Conservation (phyloP, 2,113 vertebrate species). For the Noturus placidus region DNA sequence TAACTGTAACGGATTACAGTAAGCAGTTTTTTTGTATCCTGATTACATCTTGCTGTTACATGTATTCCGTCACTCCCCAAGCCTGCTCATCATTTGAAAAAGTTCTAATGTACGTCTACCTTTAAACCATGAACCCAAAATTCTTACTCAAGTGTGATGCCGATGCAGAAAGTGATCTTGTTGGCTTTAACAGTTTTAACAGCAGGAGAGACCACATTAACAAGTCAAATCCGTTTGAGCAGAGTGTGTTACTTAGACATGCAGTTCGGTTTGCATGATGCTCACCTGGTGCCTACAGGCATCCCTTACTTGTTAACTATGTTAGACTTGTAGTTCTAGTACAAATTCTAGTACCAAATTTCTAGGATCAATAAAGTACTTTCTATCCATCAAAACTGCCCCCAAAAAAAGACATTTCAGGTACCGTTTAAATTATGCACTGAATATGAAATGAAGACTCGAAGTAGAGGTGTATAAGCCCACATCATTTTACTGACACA, state of each 20-base stretch:
- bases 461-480: conserved; percentile 38
- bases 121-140: background rate
- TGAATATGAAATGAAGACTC: background rate
- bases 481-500: conserved; percentile 67
- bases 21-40: too few relatives aligned
- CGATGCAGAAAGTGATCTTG: background rate
- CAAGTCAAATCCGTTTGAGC: background rate
- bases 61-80: too few relatives aligned
- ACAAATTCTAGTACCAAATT: too few relatives aligned
- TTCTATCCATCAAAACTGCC: background rate
- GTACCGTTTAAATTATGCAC: background rate
- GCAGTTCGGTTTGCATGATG: background rate
- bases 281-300: background rate
- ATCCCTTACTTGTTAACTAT: background rate
- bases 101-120: background rate
- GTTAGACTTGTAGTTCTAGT: background rate
- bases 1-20: too few relatives aligned
- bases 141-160: background rate
- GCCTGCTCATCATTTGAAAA: background rate
- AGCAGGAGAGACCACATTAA: background rate
- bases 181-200: background rate
- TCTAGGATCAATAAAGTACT: too few relatives aligned
- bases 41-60: too few relatives aligned
- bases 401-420: background rate
- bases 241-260: background rate